Evolutionary conservation across 2,113 vertebrate genomes (phyloP).

Genomic region (Callaeas wilsoni): DNA sequence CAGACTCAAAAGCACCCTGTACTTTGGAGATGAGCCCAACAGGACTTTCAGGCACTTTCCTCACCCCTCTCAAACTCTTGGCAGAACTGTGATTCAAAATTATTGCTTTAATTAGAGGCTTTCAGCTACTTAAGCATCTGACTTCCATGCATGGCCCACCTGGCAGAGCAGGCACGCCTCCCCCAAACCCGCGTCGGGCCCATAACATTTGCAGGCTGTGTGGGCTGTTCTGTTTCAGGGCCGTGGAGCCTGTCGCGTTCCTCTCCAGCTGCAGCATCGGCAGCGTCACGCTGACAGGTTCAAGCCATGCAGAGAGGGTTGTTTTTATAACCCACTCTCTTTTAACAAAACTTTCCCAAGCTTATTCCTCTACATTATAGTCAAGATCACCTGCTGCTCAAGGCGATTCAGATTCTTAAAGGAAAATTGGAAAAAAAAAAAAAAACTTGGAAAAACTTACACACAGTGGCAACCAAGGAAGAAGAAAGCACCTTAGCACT

Average conservation of each 20-base stretch:
- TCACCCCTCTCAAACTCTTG: neutral
- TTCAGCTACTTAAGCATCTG: conserved; percentile 7
- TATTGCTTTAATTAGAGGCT: neutral
- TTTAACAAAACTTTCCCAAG: conserved; percentile 61
- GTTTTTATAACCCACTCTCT: conserved; percentile 46
- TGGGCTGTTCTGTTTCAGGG: conserved; percentile 23
- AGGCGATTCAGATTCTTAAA: neutral
- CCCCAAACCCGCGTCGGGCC: neutral
- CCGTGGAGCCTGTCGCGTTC: neutral
- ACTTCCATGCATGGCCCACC: neutral
- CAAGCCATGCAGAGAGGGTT: conserved; percentile 18
- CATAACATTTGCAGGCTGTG: conserved; percentile 17
- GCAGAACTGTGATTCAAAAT: neutral
- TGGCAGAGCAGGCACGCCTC: conserved; percentile 1
- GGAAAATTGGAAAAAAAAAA: neutral
- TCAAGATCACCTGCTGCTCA: conserved; percentile 25
- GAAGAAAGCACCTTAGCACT: neutral
- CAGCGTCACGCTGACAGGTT: conserved; percentile 38
- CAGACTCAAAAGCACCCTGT: neutral
- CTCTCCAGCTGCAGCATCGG: neutral
- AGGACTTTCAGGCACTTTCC: neutral
- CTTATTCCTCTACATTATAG: neutral
- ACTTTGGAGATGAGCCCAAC: neutral
- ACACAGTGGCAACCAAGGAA: neutral
- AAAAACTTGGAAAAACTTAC: neutral